phyloP scores from a whole-genome alignment of 2,113 vertebrate genomes.

The Centrocercus urophasianus region DNA sequence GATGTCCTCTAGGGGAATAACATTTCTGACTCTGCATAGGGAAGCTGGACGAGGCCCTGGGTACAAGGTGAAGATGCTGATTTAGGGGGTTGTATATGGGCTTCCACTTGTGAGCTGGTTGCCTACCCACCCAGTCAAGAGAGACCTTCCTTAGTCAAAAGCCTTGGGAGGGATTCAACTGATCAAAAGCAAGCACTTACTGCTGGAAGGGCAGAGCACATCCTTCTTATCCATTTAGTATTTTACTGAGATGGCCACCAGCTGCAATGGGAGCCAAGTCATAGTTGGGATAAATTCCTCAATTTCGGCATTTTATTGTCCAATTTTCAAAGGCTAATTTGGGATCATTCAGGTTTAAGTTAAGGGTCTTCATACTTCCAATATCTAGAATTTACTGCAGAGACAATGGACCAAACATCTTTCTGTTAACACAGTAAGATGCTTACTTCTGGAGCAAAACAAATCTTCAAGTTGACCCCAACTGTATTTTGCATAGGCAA shows the following conservation, averaged over 20 bases:
- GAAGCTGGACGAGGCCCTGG: neutral
- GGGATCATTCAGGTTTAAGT: neutral
- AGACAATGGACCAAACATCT: too few relatives aligned
- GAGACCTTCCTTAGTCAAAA: neutral
- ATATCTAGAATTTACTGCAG: neutral
- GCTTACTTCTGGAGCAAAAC: too few relatives aligned
- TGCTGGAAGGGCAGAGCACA: neutral
- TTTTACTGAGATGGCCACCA: neutral
- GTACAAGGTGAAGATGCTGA: neutral
- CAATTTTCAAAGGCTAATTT: neutral
- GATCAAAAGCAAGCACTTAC: fast-evolving
- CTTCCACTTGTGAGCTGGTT: neutral
- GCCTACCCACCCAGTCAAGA: neutral
- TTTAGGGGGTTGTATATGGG: neutral
- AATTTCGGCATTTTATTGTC: neutral
- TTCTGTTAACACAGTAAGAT: too few relatives aligned
- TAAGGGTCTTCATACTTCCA: neutral
- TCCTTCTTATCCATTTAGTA: neutral
- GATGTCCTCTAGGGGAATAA: neutral
- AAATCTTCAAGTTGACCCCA: too few relatives aligned
- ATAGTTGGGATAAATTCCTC: fast-evolving
- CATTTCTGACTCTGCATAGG: fast-evolving
- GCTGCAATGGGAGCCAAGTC: neutral
- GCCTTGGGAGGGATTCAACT: neutral
- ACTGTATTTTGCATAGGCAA: too few relatives aligned